Percentiles rank a stretch among this genome's conserved stretches.
These are phyloP conservation scores for Boloria euphrosyne DNA, from an alignment of 2,888 invertebrate genomes.

Conservation along the genomic window DNA sequence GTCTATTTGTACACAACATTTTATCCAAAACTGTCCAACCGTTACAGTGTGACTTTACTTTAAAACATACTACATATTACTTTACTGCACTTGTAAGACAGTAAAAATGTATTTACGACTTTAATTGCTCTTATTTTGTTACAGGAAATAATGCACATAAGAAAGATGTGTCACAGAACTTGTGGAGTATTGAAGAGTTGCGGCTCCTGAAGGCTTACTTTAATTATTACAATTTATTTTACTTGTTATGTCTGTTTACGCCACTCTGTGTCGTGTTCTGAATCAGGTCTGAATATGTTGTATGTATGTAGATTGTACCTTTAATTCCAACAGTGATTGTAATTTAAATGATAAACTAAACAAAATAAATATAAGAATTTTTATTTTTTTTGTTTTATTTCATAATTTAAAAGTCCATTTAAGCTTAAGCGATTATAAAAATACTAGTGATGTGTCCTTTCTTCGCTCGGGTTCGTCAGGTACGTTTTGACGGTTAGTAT, in stretches of 20 bases:
- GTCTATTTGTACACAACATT: too few species aligned
- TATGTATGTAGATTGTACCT: conserved; percentile 64
- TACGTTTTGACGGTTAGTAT: too few species aligned
- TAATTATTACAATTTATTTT: conserved; percentile 29
- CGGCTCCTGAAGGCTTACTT: conserved; percentile 23
- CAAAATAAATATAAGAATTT: conserved; percentile 71
- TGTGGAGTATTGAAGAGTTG: conserved; percentile 24
- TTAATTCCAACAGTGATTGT: conserved; percentile 68
- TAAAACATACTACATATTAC: background rate
- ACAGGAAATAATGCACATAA: conserved; percentile 65
- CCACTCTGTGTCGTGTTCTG: conserved; percentile 58
- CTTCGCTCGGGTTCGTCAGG: too few species aligned
- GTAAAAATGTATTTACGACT: background rate
- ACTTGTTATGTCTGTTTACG: conserved; percentile 49
- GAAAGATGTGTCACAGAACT: conserved; percentile 17
- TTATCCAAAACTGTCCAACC: too few species aligned
- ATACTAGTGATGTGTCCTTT: too few species aligned
- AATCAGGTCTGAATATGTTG: conserved; percentile 63
- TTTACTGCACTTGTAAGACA: background rate
- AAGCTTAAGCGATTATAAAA: too few species aligned
- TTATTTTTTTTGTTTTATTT: conserved; percentile 69
- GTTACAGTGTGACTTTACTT: background rate
- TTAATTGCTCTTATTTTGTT: conserved; percentile 45
- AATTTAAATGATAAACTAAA: conserved; percentile 66
- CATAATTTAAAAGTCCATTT: too few species aligned